Conservation (phyloP, 2,113 vertebrate genomes). For the Benitochromis conjunctus region DNA sequence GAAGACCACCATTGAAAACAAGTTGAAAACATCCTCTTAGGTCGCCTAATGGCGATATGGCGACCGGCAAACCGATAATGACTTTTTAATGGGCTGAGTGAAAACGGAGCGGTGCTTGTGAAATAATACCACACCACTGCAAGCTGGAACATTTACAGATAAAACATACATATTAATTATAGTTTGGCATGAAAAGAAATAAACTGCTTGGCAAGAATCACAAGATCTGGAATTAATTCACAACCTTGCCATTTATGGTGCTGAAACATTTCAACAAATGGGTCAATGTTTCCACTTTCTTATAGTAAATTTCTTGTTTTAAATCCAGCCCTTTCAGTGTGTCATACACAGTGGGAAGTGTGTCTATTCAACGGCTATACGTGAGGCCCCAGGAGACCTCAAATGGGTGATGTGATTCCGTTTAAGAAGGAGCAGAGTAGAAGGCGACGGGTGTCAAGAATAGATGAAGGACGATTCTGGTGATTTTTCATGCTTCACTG, state of each 20-base stretch:
- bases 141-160: neutral
- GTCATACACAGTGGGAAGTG: neutral
- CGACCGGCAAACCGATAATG: neutral
- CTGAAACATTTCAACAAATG: neutral
- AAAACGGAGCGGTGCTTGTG: neutral
- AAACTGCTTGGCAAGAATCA: neutral
- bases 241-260: neutral
- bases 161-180: neutral
- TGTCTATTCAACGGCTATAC: neutral
- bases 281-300: neutral
- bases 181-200: neutral
- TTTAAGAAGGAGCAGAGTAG: neutral
- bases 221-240: neutral
- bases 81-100: neutral
- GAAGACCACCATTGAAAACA: neutral
- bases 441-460: neutral
- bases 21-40: neutral
- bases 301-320: neutral
- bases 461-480: neutral
- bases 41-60: neutral
- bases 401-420: neutral
- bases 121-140: neutral
- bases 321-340: neutral
- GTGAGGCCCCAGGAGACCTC: neutral
- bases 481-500: conserved; percentile 16